These are phyloP conservation scores for Nomada ruficornis DNA, from an alignment of 2,888 invertebrate genomes.

Conservation along the genomic window DNA sequence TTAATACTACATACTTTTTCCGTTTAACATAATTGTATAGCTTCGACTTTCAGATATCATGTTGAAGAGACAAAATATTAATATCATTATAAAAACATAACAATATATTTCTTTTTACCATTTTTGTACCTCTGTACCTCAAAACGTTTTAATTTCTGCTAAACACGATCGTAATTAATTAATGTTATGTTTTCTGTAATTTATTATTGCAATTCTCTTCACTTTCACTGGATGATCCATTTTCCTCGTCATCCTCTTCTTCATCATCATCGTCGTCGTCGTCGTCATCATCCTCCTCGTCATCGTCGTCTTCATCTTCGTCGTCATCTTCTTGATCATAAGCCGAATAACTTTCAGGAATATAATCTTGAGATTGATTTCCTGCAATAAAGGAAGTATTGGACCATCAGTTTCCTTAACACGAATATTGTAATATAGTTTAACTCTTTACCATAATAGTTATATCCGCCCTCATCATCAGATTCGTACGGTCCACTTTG, in stretches of 20 bases:
- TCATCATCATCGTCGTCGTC: slow-evolving; percentile 70
- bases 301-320: slow-evolving; percentile 85
- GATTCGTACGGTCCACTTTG: slow-evolving; percentile 87
- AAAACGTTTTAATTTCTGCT: slow-evolving; percentile 27
- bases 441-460: slow-evolving; percentile 82
- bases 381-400: slow-evolving; percentile 59
- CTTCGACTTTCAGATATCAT: background rate
- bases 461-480: slow-evolving; percentile 88
- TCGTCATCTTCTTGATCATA: slow-evolving; percentile 81
- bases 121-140: slow-evolving; percentile 18
- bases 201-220: slow-evolving; percentile 48
- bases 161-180: slow-evolving; percentile 24
- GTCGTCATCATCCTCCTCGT: slow-evolving; percentile 81
- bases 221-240: slow-evolving; percentile 51
- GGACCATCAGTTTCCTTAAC: background rate
- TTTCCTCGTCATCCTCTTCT: slow-evolving; percentile 62
- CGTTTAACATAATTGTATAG: background rate
- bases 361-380: slow-evolving; percentile 69
- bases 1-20: background rate
- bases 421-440: slow-evolving; percentile 3
- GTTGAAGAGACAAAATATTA: background rate
- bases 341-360: slow-evolving; percentile 66
- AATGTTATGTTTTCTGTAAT: slow-evolving; percentile 20
- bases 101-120: slow-evolving; percentile 39
- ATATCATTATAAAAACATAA: slow-evolving; percentile 19